Base-by-base conservation (phyloP, 2,888 invertebrate species). In the Drosophila mayaguana region DNA sequence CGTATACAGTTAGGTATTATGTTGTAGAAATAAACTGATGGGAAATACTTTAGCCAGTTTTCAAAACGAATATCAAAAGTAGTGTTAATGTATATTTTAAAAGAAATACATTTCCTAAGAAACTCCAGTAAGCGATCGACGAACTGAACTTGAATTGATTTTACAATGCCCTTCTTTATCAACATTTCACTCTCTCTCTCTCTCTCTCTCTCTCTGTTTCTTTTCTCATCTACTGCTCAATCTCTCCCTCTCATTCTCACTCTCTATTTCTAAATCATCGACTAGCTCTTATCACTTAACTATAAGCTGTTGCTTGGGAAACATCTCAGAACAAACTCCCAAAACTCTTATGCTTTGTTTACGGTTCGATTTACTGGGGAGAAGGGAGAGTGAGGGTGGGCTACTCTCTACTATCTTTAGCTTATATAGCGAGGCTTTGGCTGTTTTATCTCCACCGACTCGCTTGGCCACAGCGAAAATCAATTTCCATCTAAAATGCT, bases 401-500 rank as follows among this genome's bases (percentile, higher is more conserved):
- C 0, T 14, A 22, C 18, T 48, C 18, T 40, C 45, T 43, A 50
- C 63, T 51, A 53, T 50, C 48, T 56, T 18, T 36, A 34, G 54
- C 46, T 46, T 36, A 36, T 34, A 11, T 56, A 36, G 25, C 43
- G 38, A 36, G 51, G 16, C 36, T 60, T 63, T 62, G 46, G 51
- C 28, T 61, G 45, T 69, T 70, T 78, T 66, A 65, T 76, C 66
- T 74, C 59, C 32, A 65, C 78, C 76, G 83, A 73, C 74, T 68
- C 22, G 46, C 55, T 59, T 85, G 74, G 86, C 83, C 83, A 81
- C 77, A 88, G 70, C 71, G 66, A 85, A 85, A 85, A 85, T 85
- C 88, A 88, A 85, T 85, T 85, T 86, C 79, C 73, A 77, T 68
- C 77, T 75, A 70, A 83, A 81, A 85, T 72, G 84, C 67, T 83